Evolutionary conservation across 2,797 vertebrate genomes (phyloP).

Genomic region (Chelidonichthys spinosus): DNA sequence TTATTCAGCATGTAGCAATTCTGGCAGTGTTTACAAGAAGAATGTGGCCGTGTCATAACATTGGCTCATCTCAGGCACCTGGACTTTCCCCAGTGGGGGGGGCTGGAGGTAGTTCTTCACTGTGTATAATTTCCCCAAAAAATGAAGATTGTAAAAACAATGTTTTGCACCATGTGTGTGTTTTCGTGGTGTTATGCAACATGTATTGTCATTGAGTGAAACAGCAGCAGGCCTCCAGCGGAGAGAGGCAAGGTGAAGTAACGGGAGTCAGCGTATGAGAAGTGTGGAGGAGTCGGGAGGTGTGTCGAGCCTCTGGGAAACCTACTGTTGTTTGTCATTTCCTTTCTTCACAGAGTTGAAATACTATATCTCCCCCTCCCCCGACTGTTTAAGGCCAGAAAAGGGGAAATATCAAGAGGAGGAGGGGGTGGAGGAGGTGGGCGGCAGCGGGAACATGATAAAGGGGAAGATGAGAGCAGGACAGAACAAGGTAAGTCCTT

Average conservation of each 20-base stretch:
- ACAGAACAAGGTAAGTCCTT: conserved; percentile 48
- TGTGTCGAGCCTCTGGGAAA: conserved; percentile 55
- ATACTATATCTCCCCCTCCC: conserved; percentile 53
- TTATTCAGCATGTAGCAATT: conserved; percentile 58
- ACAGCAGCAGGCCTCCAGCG: conserved; percentile 4
- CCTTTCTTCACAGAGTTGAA: conserved; percentile 64
- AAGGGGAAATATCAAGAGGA: conserved; percentile 52
- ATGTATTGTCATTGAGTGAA: conserved; percentile 43
- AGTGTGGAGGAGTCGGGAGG: conserved; percentile 55
- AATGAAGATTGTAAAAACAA: neutral
- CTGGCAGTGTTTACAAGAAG: conserved; percentile 44
- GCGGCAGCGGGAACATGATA: conserved; percentile 51
- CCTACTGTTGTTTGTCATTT: conserved; percentile 57
- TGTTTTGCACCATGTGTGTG: neutral
- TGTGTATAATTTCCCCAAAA: neutral
- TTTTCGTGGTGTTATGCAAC: conserved; percentile 44
- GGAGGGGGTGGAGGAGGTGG: conserved; percentile 33
- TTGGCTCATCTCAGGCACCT: conserved; percentile 35
- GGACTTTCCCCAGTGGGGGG: conserved; percentile 29
- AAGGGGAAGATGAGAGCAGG: conserved; percentile 34
- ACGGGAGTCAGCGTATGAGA: conserved; percentile 24
- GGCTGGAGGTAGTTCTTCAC: no score
- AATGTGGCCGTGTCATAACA: conserved; percentile 21
- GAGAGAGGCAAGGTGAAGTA: conserved; percentile 7
- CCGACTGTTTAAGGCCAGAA: conserved; percentile 39